Conservation (phyloP, 2,888 invertebrate species). For the Melinopterus prodromus region DNA sequence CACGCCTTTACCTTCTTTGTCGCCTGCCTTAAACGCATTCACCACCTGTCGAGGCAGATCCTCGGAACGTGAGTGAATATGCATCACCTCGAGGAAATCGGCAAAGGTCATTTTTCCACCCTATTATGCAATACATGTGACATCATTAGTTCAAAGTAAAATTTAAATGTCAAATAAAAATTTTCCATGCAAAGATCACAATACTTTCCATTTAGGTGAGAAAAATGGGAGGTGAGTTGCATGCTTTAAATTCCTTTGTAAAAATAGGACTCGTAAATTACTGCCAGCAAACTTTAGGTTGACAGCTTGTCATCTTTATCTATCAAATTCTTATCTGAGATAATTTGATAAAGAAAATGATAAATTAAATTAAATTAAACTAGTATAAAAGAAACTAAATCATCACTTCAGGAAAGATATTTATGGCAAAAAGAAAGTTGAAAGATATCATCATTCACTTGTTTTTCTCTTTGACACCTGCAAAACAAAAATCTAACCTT, state of each 20-base stretch:
- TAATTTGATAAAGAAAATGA: neutral
- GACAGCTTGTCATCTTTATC: too few relatives aligned
- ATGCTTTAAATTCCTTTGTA: neutral
- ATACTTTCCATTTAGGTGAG: neutral
- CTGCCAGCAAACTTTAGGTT: neutral
- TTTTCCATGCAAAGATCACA: conserved; percentile 7
- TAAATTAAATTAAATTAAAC: neutral
- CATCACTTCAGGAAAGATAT: too few relatives aligned
- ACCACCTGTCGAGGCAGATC: conserved; percentile 85
- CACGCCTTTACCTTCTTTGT: conserved; percentile 74
- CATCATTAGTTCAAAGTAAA: conserved; percentile 33
- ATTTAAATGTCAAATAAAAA: conserved; percentile 23
- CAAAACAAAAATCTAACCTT: conserved; percentile 53
- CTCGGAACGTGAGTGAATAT: conserved; percentile 86
- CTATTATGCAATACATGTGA: conserved; percentile 50
- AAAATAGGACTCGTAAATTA: neutral
- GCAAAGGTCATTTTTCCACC: conserved; percentile 94
- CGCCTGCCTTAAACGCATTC: conserved; percentile 90
- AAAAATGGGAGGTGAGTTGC: conserved; percentile 10
- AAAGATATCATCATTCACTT: neutral
- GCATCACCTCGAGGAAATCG: conserved; percentile 95
- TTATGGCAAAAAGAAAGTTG: neutral
- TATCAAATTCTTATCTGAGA: neutral
- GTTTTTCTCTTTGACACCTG: conserved; percentile 24
- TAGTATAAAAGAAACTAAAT: too few relatives aligned